phyloP scores from a whole-genome alignment of 2,797 vertebrate genomes.

The Heliangelus exortis region DNA sequence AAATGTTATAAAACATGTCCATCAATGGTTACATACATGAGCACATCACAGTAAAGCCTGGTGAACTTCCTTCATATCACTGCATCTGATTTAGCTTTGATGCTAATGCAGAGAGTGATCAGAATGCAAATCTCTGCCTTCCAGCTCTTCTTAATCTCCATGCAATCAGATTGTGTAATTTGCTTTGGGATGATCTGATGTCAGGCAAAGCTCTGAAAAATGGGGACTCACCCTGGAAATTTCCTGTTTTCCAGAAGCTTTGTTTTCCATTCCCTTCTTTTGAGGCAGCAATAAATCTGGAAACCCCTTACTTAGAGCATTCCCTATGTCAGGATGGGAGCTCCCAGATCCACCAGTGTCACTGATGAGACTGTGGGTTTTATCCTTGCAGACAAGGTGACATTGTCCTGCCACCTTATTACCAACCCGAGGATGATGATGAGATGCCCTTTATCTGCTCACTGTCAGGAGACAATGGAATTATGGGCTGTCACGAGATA shows the following conservation, averaged over 20 bases:
- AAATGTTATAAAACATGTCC: constrained; percentile 61
- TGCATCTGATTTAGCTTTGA: constrained; percentile 35
- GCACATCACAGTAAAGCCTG: constrained; percentile 16
- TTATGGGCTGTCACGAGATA: constrained; percentile 94
- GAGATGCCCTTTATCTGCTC: constrained; percentile 98
- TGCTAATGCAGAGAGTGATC: not conserved
- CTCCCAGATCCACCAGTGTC: not conserved
- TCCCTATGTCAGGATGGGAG: not conserved
- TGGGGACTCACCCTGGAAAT: not conserved
- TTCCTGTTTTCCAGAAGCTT: not conserved
- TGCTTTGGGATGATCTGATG: not conserved
- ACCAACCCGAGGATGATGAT: constrained; percentile 92
- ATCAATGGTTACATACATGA: constrained; percentile 32
- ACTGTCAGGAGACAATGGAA: constrained; percentile 93
- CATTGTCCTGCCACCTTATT: constrained; percentile 90
- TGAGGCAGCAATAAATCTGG: not conserved
- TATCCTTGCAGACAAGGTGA: constrained; percentile 85
- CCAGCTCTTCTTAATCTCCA: not conserved
- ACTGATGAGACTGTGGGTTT: not conserved
- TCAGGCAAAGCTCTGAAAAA: not conserved
- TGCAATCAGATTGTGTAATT: not conserved
- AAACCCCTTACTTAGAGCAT: not conserved
- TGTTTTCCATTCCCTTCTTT: not conserved
- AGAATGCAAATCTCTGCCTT: constrained; percentile 14
- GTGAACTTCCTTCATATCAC: constrained; percentile 23